These are phyloP conservation scores for Melanogrammus aeglefinus DNA, from an alignment of 2,797 vertebrate species.

Conservation along the genomic window DNA sequence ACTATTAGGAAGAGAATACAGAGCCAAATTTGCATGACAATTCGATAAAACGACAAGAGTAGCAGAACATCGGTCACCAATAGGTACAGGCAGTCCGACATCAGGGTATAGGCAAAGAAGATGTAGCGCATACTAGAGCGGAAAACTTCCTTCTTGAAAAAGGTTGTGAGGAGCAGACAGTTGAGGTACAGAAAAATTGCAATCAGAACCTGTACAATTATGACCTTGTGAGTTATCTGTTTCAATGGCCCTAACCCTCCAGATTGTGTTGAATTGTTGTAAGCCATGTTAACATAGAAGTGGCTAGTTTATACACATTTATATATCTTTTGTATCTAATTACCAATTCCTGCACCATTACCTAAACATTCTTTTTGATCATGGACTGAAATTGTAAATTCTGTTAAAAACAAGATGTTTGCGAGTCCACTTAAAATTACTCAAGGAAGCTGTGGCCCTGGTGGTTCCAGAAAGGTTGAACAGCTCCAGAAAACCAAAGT, in stretches of 20 bases:
- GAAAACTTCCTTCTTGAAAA: conserved; percentile 53
- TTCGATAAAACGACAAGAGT: not conserved
- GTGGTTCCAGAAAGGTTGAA: not conserved
- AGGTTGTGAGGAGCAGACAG: conserved; percentile 45
- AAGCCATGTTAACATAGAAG: not conserved
- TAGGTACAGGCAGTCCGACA: conserved; percentile 51
- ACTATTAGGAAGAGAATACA: conserved; percentile 32
- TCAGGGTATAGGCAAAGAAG: conserved; percentile 55
- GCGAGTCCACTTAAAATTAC: not conserved
- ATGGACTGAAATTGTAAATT: not conserved
- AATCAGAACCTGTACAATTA: conserved; percentile 51
- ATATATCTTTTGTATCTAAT: not conserved
- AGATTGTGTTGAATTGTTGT: not conserved
- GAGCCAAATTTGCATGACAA: conserved; percentile 18
- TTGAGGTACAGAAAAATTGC: conserved; percentile 57
- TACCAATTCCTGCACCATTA: not conserved
- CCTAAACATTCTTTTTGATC: not conserved
- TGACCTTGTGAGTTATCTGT: not conserved
- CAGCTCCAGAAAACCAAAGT: conserved; percentile 6
- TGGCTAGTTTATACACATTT: not conserved
- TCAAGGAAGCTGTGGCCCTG: no score
- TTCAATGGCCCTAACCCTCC: not conserved
- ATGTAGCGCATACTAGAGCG: conserved; percentile 58
- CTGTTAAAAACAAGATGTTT: not conserved
- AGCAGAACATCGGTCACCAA: conserved; percentile 37